Conservation (phyloP, 2,113 vertebrate genomes). For the Irena cyanogastra region DNA sequence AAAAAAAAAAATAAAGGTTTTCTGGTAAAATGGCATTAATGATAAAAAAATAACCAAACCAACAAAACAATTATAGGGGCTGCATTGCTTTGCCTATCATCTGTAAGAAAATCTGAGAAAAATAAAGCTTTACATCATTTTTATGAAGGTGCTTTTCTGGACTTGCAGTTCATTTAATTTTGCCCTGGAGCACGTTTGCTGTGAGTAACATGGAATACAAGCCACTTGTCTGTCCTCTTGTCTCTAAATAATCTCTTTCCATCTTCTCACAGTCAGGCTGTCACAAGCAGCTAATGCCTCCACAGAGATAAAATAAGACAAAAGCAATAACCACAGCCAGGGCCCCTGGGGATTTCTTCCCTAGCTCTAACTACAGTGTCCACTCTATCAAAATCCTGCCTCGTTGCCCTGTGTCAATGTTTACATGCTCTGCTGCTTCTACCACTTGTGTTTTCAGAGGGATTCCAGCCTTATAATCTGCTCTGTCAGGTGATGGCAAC, state of each 20-base stretch:
- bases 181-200: conserved; percentile 36
- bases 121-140: neutral
- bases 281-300: conserved; percentile 35
- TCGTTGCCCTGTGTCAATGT: conserved; percentile 10
- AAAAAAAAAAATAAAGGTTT: neutral
- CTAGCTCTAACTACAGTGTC: neutral
- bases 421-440: conserved; percentile 23
- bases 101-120: neutral
- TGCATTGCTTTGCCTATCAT: neutral
- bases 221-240: neutral
- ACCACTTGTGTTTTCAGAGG: neutral
- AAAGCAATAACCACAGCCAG: conserved; percentile 36
- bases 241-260: conserved; percentile 41
- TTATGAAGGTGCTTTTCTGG: conserved; percentile 8
- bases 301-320: conserved; percentile 31
- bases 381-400: conserved; percentile 34
- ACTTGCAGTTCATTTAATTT: conserved; percentile 45
- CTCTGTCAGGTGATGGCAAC: neutral
- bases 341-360: conserved; percentile 6
- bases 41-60: neutral
- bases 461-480: neutral
- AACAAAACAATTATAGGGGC: neutral
- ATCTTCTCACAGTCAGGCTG: conserved; percentile 11
- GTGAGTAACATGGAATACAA: conserved; percentile 14
- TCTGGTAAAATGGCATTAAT: neutral